Evolutionary conservation across 2,888 invertebrate genomes (phyloP), one percentile per base, ranked within the genome.

Genomic region (Ametastegia equiseti): DNA sequence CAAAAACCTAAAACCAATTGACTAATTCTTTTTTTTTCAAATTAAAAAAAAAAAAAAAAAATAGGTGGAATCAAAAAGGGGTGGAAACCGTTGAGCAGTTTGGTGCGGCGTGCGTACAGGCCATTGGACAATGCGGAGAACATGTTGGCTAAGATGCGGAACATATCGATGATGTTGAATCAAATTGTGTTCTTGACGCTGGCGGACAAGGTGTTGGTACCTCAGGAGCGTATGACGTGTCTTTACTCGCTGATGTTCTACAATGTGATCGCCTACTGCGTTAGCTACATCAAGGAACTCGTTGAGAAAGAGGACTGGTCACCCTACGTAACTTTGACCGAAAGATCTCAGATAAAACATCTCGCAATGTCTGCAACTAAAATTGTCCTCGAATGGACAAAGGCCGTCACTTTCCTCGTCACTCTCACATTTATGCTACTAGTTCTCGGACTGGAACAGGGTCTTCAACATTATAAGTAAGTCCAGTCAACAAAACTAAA

Each of bases 331-430:
- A 95, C 95, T 87, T 94, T 96, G 88, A 95, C 95, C 0, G 94
- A 95, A 57, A 95, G 95, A 88, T 95, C 95, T 33, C 94, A 94
- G 84, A 94, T 96, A 81, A 95, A 95, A 86, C 96, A 96, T 90
- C 94, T 96, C 80, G 96, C 96, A 42, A 96, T 96, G 96, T 95
- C 96, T 3, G 95, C 96, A 0, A 96, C 96, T 0, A 96, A 96
- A 91, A 95, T 96, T 81, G 96, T 96, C 9, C 92, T 96, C 79
- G 96, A 96, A 90, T 96, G 96, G 95, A 96, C 96, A 19, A 96
- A 96, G 91, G 96, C 96, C 0, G 95, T 96, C 71, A 96, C 96
- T 0, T 96, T 96, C 87, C 93, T 96, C 42, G 95, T 96, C 45
- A 96, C 96, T 0, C 93, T 96, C 54, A 96, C 95, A 0, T 96